Conservation (phyloP, 2,797 vertebrate species). For the Ambastaia sidthimunki region DNA sequence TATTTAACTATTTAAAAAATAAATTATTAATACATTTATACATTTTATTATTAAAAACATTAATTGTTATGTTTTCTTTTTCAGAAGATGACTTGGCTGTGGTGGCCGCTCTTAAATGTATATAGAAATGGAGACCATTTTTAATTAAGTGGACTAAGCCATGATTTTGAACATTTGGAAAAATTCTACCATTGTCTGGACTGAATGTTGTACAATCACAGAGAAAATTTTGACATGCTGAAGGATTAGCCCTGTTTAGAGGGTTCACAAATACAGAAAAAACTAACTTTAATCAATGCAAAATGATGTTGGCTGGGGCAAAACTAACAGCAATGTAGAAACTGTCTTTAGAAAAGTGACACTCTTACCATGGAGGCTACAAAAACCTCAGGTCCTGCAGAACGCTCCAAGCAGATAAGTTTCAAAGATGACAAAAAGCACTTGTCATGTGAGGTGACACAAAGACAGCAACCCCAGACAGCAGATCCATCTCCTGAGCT, state of each 20-base stretch:
- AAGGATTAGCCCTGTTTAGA: slow-evolving; percentile 18
- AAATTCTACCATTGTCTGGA: slow-evolving; percentile 34
- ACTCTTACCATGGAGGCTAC: slow-evolving; percentile 90
- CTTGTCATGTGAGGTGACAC: slow-evolving; percentile 43
- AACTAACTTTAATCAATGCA: slow-evolving; percentile 17
- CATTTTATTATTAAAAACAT: no score
- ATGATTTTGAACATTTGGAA: slow-evolving; percentile 27
- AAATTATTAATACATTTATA: no score
- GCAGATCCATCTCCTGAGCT: slow-evolving; percentile 74
- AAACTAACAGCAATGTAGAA: slow-evolving; percentile 83
- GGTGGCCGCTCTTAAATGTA: slow-evolving; percentile 27
- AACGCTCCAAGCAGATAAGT: slow-evolving; percentile 80
- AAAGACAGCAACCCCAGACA: slow-evolving; percentile 43
- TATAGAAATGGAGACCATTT: slow-evolving; percentile 39
- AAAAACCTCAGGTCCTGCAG: slow-evolving; percentile 86
- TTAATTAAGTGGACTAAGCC: slow-evolving; percentile 30
- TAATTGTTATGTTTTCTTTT: no score
- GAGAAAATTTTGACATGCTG: slow-evolving; percentile 36
- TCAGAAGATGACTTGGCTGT: slow-evolving; percentile 50
- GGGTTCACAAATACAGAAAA: slow-evolving; percentile 28
- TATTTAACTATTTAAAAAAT: no score
- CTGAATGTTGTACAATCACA: slow-evolving; percentile 28
- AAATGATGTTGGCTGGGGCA: not conserved
- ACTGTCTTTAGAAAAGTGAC: slow-evolving; percentile 74
- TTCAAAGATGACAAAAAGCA: slow-evolving; percentile 47